Conservation (phyloP, 2,797 vertebrate genomes). For the Allobates femoralis region DNA sequence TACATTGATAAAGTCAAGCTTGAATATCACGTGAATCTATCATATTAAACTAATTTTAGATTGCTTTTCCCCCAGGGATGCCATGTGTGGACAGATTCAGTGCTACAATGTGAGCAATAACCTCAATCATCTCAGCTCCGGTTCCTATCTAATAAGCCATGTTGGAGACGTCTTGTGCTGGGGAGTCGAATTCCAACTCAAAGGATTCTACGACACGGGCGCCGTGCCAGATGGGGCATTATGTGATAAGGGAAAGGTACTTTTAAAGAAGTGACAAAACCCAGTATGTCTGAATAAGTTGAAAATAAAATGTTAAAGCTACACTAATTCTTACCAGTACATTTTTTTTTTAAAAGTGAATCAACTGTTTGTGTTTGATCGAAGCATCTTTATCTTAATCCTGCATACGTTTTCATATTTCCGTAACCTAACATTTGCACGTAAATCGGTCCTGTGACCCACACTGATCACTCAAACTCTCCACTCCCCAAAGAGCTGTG, state of each 20-base stretch:
- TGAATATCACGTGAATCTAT: not conserved
- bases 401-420: no score
- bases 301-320: not conserved
- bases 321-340: no score
- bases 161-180: constrained; percentile 21
- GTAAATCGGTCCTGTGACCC: no score
- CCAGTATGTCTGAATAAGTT: not conserved
- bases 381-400: no score
- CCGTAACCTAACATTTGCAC: no score
- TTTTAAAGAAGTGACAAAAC: not conserved
- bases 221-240: constrained; percentile 47
- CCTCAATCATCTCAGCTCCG: not conserved
- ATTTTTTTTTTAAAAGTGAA: no score
- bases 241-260: constrained; percentile 43
- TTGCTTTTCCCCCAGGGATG: constrained; percentile 13
- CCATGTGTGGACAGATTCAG: constrained; percentile 50
- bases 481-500: no score
- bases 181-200: constrained; percentile 24
- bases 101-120: not conserved
- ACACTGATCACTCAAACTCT: no score
- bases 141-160: constrained; percentile 14
- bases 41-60: not conserved
- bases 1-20: not conserved
- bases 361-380: no score
- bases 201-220: not conserved